Evolutionary conservation across 2,888 invertebrate species (phyloP), one percentile per base, ranked within the genome.

Genomic region (Pollenia griseotomentosa): DNA sequence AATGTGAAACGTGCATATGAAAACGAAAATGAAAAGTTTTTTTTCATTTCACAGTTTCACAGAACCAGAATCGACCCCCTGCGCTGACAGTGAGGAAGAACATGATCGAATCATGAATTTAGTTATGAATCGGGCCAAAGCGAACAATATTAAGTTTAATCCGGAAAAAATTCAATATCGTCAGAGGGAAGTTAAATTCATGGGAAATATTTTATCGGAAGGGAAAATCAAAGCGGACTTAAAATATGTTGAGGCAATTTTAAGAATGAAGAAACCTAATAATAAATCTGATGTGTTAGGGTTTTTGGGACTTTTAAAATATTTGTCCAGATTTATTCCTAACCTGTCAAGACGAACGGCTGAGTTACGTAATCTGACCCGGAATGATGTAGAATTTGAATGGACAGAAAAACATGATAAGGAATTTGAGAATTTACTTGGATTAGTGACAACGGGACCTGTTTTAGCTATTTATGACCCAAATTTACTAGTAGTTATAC

Each of bases 381-480:
- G 33, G 6, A 33, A 33, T 33, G 33, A 33, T 33, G 33, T 33
- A 33, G 33, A 33, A 74, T 10, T 33, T 33, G 33, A 33, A 33
- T 33, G 33, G 33, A 33, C 33, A 33, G 33, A 33, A 33, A 33
- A 33, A 33, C 33, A 33, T 33, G 33, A 33, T 33, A 33, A 6
- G 6, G 33, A 33, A 33, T 33, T 33, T 33, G 33, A 33, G 6
- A 33, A 33, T 33, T 33, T 33, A 33, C 33, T 33, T 4, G 6
- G 33, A 33, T 33, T 33, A 33, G 33, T 33, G 33, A 33, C 33
- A 33, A 33, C 33, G 33, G 33, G 33, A 6, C 87, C 88, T 1
- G 74, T 85, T 19, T 55, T 89, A 14, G 51, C 61, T 14, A n/a
- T 73, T n/a, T 88, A 80, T 88, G 68, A 87, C 46, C 55, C 74